A percentile compares a stretch with the other conserved stretches of the same genome.
Conservation (phyloP, 2,888 invertebrate species). For the Synanthedon tipuliformis region DNA sequence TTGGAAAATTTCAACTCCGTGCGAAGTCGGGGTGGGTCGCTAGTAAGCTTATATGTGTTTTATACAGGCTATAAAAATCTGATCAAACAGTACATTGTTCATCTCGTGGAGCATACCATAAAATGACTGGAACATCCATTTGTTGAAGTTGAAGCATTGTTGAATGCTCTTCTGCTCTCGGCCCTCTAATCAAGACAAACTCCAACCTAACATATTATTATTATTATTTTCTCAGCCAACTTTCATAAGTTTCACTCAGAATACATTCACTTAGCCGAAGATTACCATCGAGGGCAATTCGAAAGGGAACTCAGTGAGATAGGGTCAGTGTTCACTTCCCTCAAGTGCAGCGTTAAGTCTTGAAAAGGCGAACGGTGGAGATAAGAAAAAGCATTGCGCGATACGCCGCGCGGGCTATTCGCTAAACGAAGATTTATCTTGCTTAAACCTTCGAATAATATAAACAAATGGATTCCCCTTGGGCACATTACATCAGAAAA, state of each 20-base stretch:
- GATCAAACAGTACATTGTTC: too few species aligned
- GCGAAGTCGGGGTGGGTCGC: too few species aligned
- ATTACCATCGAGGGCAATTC: conserved; percentile 52
- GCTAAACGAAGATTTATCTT: conserved; percentile 20
- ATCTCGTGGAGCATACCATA: too few species aligned
- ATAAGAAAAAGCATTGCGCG: conserved; percentile 38
- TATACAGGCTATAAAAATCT: too few species aligned
- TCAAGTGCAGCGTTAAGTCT: conserved; percentile 29
- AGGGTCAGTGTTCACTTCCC: conserved; percentile 35
- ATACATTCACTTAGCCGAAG: conserved; percentile 52
- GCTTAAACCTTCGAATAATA: background rate
- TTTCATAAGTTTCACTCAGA: conserved; percentile 48
- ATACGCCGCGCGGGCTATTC: conserved; percentile 33
- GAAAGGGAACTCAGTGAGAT: conserved; percentile 45
- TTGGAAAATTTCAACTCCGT: too few species aligned
- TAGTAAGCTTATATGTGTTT: too few species aligned
- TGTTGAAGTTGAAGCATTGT: background rate
- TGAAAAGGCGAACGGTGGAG: conserved; percentile 27
- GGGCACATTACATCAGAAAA: too few species aligned
- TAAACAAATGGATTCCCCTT: background rate
- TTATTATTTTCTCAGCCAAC: conserved; percentile 15
- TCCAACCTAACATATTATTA: background rate
- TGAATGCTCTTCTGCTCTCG: background rate
- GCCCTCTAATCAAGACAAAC: too few species aligned
- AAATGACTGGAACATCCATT: too few species aligned